phyloP scores from a whole-genome alignment of 2,888 invertebrate species.

The Melinaea marsaeus region DNA sequence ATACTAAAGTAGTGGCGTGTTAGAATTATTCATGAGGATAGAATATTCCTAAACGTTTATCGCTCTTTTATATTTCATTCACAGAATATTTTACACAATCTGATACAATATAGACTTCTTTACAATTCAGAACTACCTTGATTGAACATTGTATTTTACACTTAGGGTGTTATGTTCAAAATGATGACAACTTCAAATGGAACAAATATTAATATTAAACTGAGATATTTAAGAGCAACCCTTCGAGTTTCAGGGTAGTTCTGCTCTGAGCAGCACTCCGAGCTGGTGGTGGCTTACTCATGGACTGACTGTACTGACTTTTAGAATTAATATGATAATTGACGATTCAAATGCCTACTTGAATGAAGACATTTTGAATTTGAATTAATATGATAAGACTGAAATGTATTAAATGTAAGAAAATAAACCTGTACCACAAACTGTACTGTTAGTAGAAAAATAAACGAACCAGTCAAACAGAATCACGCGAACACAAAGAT shows the following conservation, averaged over 20 bases:
- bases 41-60: constrained; percentile 3
- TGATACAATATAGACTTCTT: not conserved
- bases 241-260: too few species aligned
- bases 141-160: not conserved
- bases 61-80: not conserved
- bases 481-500: constrained; percentile 1
- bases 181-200: too few species aligned
- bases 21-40: constrained; percentile 4
- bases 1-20: not conserved
- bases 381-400: too few species aligned
- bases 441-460: not conserved
- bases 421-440: not conserved
- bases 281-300: too few species aligned
- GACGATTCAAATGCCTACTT: too few species aligned
- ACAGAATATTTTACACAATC: constrained; percentile 5
- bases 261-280: too few species aligned
- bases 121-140: not conserved
- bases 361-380: too few species aligned
- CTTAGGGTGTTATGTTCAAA: not conserved
- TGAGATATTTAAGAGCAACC: too few species aligned
- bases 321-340: too few species aligned
- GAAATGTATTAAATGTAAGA: not conserved
- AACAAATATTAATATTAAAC: too few species aligned
- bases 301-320: too few species aligned
- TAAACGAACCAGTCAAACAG: constrained; percentile 1